Evolutionary conservation across 2,888 invertebrate species (phyloP), one percentile per base, ranked within the genome.

Genomic region (Hoplodrina ambigua): DNA sequence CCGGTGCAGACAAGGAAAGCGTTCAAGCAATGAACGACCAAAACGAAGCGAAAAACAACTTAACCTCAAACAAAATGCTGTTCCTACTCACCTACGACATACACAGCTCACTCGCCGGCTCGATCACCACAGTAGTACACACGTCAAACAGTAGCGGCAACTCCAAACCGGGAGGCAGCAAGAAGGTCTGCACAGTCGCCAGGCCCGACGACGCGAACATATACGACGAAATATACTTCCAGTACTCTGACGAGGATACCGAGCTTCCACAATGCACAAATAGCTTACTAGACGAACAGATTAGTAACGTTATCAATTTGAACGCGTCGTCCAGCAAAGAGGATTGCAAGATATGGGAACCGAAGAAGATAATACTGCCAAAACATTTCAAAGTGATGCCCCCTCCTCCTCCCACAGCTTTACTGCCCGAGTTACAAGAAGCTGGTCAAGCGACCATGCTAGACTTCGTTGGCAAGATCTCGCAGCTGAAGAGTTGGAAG

Each of bases 1-100:
- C 92, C 0, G 93, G 93, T n/a, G 90, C 88, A 1, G 92, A 93
- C 73, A 90, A 91, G 69, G 95, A 95, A 78, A 94, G 89, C 68
- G 97, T 98, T 11, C 97, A 97, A 83, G 97, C 97, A 17, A 97
- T 98, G 96, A 98, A 98, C 89, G 97, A 97, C 88, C 97, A 98
- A 70, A 97, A 97, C 87, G 97, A 97, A 91, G 97, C 97, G 0
- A 97, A 97, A 72, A 96, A 95, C 86, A 94, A 94, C 78, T 78
- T 92, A 49, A 84, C 90, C 1, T 88, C 91, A 65, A 93, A 93
- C 77, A 95, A 93, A 90, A 94, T 95, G 93, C 89, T 96, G 62
- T 97, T 97, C 89, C 92, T 97, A 58, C 95, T 97, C 20, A 96
- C 97, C 0, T 97, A 97, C 78, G 97, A 97, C 85, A 97, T 97